Conservation (phyloP, 1,140 invertebrate genomes). For the Pseudomyrmex pallidus region DNA sequence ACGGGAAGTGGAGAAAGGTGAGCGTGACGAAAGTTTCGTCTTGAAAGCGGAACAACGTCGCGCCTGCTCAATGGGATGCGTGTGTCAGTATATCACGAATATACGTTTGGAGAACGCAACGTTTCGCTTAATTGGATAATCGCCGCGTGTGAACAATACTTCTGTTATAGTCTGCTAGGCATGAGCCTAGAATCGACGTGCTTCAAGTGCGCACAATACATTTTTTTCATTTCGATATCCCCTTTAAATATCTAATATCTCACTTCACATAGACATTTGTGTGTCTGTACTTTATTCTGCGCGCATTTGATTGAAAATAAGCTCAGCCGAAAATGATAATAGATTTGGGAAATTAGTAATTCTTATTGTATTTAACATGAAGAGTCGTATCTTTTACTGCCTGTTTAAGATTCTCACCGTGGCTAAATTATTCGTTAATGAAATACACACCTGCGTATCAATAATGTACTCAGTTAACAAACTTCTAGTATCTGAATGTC, state of each 20-base stretch:
- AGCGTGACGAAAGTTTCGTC: constrained; percentile 50
- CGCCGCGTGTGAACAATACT: not conserved
- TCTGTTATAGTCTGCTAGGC: not conserved
- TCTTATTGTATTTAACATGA: not conserved
- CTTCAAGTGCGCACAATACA: not conserved
- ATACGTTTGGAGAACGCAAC: constrained; percentile 1
- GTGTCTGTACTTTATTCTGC: too few relatives aligned
- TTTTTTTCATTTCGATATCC: too few relatives aligned
- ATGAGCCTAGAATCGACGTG: not conserved
- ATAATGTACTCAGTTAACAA: constrained; percentile 25
- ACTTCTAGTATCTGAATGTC: constrained; percentile 19
- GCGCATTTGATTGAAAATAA: not conserved
- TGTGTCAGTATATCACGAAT: constrained; percentile 11
- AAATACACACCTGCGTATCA: constrained; percentile 2
- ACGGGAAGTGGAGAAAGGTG: constrained; percentile 55
- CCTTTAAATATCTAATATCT: too few relatives aligned
- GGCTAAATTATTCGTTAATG: constrained; percentile 16
- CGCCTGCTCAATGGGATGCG: constrained; percentile 33
- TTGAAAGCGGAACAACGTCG: constrained; percentile 50
- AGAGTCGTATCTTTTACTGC: not conserved
- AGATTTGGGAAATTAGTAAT: not conserved
- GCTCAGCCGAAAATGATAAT: not conserved
- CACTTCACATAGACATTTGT: too few relatives aligned
- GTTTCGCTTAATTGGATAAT: constrained; percentile 40
- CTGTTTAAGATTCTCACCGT: not conserved